These are phyloP conservation scores for Petrocephalus schoutedeni DNA, from an alignment of 2,797 vertebrate genomes.

Conservation along the genomic window DNA sequence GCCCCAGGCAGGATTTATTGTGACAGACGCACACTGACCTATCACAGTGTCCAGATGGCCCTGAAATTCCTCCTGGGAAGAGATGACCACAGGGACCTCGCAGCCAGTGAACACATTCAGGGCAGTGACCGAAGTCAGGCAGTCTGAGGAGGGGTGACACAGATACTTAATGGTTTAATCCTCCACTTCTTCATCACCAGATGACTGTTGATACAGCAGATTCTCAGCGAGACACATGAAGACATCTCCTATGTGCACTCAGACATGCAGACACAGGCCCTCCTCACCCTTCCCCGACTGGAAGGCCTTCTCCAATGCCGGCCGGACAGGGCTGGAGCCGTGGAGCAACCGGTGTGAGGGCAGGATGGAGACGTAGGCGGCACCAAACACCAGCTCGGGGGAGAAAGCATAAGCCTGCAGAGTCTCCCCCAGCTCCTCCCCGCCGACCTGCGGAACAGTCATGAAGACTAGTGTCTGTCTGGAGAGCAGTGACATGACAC, in stretches of 20 bases:
- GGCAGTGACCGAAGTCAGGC: slow-evolving; percentile 75
- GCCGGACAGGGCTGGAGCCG: slow-evolving; percentile 67
- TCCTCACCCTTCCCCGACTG: slow-evolving; percentile 70
- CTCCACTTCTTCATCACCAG: slow-evolving; percentile 44
- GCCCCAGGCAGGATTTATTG: background rate
- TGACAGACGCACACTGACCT: slow-evolving; percentile 61
- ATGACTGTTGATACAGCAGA: slow-evolving; percentile 24
- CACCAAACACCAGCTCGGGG: slow-evolving; percentile 83
- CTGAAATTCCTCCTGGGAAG: slow-evolving; percentile 65
- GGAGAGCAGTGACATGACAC: background rate
- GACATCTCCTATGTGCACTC: background rate
- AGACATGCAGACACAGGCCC: background rate
- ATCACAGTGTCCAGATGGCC: slow-evolving; percentile 79
- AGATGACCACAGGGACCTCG: slow-evolving; percentile 81
- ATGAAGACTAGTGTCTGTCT: background rate
- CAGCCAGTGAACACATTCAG: slow-evolving; percentile 75
- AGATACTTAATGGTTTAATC: slow-evolving; percentile 24
- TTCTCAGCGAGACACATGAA: background rate
- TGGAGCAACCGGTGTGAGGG: slow-evolving; percentile 78
- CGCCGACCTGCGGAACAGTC: slow-evolving; percentile 65
- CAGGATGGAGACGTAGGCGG: slow-evolving; percentile 78
- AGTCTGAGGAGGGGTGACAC: slow-evolving; percentile 52
- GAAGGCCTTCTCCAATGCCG: slow-evolving; percentile 58
- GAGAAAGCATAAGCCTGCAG: slow-evolving; percentile 77
- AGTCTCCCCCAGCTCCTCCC: slow-evolving; percentile 71